Base-by-base conservation (phyloP, 2,888 invertebrate genomes). In the Cloeon dipterum region DNA sequence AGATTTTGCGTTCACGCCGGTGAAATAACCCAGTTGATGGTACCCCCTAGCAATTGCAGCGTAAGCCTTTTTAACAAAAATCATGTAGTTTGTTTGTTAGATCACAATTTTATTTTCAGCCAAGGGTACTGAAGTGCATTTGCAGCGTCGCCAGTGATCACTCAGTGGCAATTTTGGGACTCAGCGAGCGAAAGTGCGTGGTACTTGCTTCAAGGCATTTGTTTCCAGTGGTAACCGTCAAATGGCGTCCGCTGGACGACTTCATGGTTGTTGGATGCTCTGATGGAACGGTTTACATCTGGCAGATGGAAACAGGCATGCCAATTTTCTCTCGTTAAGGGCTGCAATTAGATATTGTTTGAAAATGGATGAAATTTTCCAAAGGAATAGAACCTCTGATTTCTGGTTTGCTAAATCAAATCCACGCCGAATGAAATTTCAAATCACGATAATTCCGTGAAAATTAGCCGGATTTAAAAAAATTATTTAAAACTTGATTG, bases 1-100 rank as follows among this genome's bases (percentile, higher is more conserved):
- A 70, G 91, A 4, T 98, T 96, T 62, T 91, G 91, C 50, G 93
- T 94, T 0, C 96, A 98, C 55, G 96, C 94, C 1, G 98, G 96
- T 0, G 93, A 94, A 61, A 85, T 98, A 11, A 79, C 85, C 0
- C 89, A 93, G 55, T 64, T 98, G 3, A 62, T 93, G 37, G 88
- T 96, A 4, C 94, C 96, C 13, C 96, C 96, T 0, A 77, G 81
- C 43, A 83, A 79, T 44, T 82, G 82, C 50, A 83, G 77, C 53
- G 76, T 79, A 55, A 65, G 74, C 65, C 34, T 32, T 32, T 11
- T 21, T 7, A 11, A 20, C 5, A n/a, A 25, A 3, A 17, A 26
- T 11, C 11, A 11, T 25, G n/a, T 25, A n/a, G n/a, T 11, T n/a
- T 25, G n/a, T 11, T 3, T 25, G n/a, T 13, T 32, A n/a, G 11